phyloP scores from a whole-genome alignment of 37 sponge, comb jelly and placozoan species.

The Agelas oroides region DNA sequence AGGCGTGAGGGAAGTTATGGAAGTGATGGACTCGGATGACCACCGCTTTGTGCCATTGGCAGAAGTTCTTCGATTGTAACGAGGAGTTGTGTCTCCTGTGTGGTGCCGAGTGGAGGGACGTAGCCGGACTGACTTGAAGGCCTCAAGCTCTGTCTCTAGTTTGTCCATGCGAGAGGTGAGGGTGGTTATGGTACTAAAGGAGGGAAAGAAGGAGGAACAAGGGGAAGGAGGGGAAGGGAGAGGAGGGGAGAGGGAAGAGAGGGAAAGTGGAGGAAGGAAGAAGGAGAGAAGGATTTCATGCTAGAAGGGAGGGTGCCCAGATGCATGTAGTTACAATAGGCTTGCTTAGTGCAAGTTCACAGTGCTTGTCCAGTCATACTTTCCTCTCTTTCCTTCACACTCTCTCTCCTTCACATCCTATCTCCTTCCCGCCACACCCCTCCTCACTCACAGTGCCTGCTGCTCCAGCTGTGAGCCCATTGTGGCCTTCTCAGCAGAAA shows the following conservation, averaged over 20 bases:
- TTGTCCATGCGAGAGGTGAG: constrained; percentile 72
- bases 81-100: constrained; percentile 9
- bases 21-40: constrained; percentile 67
- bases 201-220: no score
- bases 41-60: constrained; percentile 24
- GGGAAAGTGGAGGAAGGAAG: not conserved
- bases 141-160: constrained; percentile 47
- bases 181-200: constrained; percentile 60
- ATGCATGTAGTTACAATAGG: no score
- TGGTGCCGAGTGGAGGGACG: constrained; percentile 10
- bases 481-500: constrained; percentile 39
- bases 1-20: not conserved
- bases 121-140: constrained; percentile 35
- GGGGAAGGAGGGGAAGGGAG: not conserved
- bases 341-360: no score
- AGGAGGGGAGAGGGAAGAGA: not conserved
- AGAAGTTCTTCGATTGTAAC: constrained; percentile 30
- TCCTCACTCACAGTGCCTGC: constrained; percentile 69
- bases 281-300: no score
- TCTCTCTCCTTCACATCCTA: no score
- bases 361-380: no score
- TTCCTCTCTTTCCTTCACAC: no score
- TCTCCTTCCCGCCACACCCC: no score
- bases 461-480: constrained; percentile 61
- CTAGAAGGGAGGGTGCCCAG: no score